phyloP scores from a whole-genome alignment of 2,113 vertebrate genomes.

The Myotis brandtii region DNA sequence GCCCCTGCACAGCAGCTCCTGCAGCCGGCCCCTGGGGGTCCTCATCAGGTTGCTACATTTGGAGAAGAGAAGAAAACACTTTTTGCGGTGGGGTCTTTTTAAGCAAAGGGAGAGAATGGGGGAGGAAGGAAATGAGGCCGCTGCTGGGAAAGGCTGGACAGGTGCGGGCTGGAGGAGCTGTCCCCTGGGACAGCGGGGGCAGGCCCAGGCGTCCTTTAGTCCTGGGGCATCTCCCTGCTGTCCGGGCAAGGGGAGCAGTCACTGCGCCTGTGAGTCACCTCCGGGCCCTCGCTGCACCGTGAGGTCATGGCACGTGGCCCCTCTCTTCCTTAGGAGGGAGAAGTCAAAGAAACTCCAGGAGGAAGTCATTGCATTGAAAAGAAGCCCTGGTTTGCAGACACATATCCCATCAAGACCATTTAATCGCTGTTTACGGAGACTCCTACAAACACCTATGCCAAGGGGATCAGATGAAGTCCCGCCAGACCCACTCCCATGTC shows the following conservation, averaged over 20 bases:
- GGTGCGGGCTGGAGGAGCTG: neutral
- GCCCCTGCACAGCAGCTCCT: neutral
- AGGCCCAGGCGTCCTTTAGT: neutral
- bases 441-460: neutral
- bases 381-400: neutral
- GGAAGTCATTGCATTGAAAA: neutral
- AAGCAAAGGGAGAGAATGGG: neutral
- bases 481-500: accelerated
- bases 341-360: neutral
- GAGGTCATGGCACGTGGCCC: neutral
- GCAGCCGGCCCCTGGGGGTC: neutral
- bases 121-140: slow-evolving; percentile 40
- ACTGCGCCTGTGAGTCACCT: neutral
- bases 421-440: neutral
- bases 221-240: neutral
- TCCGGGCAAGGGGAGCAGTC: neutral
- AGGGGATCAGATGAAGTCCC: neutral
- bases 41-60: neutral
- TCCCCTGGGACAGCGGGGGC: neutral
- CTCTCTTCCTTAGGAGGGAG: neutral
- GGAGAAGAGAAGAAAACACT: slow-evolving; percentile 28
- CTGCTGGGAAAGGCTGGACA: neutral
- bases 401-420: neutral
- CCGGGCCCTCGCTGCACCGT: neutral
- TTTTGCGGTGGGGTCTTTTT: slow-evolving; percentile 10